Conservation (phyloP, 2,888 invertebrate species). For the Athrips mouffetella region DNA sequence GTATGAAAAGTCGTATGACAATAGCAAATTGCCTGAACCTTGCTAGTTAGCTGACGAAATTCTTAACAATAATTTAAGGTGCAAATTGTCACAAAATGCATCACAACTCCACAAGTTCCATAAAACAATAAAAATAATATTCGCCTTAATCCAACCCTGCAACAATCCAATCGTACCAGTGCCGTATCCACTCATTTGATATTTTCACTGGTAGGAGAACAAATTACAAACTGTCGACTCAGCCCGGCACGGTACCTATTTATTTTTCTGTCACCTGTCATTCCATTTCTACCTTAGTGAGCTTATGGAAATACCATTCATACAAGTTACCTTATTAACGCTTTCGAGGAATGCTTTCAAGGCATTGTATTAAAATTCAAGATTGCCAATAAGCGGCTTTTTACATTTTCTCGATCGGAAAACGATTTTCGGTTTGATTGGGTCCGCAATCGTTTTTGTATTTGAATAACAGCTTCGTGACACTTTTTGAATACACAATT, state of each 20-base stretch:
- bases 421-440: constrained; percentile 31
- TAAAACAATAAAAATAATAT: no score
- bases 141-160: constrained; percentile 12
- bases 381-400: constrained; percentile 45
- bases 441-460: constrained; percentile 22
- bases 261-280: constrained; percentile 67
- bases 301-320: constrained; percentile 62
- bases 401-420: constrained; percentile 35
- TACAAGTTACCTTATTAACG: constrained; percentile 69
- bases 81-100: no score
- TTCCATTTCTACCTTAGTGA: constrained; percentile 41
- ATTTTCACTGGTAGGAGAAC: constrained; percentile 70
- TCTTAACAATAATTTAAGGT: no score
- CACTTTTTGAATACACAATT: background rate
- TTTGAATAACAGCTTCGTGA: constrained; percentile 9
- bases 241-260: constrained; percentile 13
- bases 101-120: no score
- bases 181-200: constrained; percentile 75
- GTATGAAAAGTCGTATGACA: no score
- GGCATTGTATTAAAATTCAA: constrained; percentile 46
- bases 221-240: constrained; percentile 71
- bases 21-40: no score
- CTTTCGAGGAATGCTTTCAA: constrained; percentile 40
- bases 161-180: constrained; percentile 49
- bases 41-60: no score